Percentiles rank a stretch among this genome's conserved stretches.
Conservation (phyloP, 2,113 vertebrate species). For the Thalassoma bifasciatum region DNA sequence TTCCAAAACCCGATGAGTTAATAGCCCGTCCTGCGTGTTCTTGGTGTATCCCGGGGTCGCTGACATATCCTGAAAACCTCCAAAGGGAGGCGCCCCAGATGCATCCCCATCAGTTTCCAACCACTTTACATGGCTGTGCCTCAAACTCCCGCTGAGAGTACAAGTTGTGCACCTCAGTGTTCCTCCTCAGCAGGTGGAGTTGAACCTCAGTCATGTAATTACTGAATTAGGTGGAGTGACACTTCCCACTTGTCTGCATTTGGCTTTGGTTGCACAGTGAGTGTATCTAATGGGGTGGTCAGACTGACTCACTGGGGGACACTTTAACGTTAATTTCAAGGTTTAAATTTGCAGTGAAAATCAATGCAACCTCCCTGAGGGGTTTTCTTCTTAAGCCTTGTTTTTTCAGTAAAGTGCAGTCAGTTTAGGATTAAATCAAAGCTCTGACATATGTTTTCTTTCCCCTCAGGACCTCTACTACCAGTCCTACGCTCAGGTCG, state of each 20-base stretch:
- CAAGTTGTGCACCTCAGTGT: neutral
- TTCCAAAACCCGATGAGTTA: neutral
- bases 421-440: neutral
- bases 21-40: neutral
- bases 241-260: neutral
- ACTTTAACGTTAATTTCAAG: too few relatives aligned
- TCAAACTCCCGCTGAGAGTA: neutral
- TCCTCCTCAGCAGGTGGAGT: neutral
- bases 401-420: too few relatives aligned
- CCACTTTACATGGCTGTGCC: neutral
- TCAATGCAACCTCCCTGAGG: neutral
- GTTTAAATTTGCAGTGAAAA: too few relatives aligned
- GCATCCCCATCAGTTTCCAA: neutral
- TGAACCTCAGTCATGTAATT: neutral
- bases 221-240: neutral
- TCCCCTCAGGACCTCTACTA: conserved; percentile 94
- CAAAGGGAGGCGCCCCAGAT: neutral
- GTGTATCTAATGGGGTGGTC: too few relatives aligned
- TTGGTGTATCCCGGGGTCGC: neutral
- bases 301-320: too few relatives aligned
- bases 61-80: neutral
- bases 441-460: neutral
- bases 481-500: conserved; percentile 98
- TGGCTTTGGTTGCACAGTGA: too few relatives aligned
- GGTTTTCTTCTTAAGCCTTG: too few relatives aligned